Base-by-base conservation (phyloP, 2,888 invertebrate genomes). In the Branchipolynoe longqiensis region DNA sequence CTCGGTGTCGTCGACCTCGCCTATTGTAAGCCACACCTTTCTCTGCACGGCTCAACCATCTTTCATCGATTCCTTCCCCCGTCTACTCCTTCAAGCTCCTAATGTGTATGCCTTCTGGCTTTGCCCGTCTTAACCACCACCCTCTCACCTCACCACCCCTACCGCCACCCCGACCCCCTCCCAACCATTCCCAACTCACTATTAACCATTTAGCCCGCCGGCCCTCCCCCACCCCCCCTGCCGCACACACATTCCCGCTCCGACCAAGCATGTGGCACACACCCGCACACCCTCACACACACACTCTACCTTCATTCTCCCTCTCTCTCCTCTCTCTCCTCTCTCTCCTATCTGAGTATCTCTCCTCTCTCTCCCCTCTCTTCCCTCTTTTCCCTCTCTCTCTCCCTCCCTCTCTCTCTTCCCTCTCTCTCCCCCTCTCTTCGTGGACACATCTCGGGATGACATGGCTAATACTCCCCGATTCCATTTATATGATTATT, bases 21-120 rank as follows among this genome's bases (percentile, higher is more conserved):
- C 69, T n/a, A 69, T 69, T 69, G 69, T 69, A 33, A 69, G 69
- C 33, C 69, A 69, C 69, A 69, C 69, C 69, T 69, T 38, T 69
- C 38, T 18, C 2, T 62, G 38, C 62, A 25, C 62, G 25, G 69
- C 69, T 69, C 69, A 69, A 38, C 33, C 69, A 25, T 33, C 69
- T 69, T 25, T n/a, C 69, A 69, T 62, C 28, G 62, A 62, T 62
- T 25, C n/a, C 25, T 18, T 62, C 28, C 3, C 28, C 62, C 31
- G 14, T 62, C n/a, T n/a, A n/a, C n/a, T 28, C 12, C 62, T 62
- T 31, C 62, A 62, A 62, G 62, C 62, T 62, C 62, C 62, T 62
- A 62, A 62, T 62, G 62, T 62, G 62, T 62, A 62, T 62, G 62
- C 62, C 62, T 62, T 62, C 62, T 62, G 62, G 62, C 62, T 62